Evolutionary conservation across 2,797 vertebrate species (phyloP).

Genomic region (Microcaecilia unicolor): DNA sequence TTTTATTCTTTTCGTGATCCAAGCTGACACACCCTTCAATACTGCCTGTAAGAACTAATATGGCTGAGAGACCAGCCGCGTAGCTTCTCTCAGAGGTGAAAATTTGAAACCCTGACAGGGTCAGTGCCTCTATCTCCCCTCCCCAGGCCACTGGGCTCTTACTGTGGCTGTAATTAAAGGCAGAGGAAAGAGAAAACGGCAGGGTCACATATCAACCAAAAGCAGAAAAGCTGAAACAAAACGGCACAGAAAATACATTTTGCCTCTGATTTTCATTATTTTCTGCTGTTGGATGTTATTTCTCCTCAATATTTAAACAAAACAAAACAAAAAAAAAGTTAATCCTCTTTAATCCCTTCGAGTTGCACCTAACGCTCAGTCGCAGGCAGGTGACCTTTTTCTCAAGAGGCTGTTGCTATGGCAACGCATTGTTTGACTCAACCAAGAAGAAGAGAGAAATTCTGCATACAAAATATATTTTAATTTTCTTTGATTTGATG

Average conservation of each 20-base stretch:
- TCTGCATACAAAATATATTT: constrained; percentile 34
- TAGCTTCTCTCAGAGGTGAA: too few relatives aligned
- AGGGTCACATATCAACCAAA: constrained; percentile 44
- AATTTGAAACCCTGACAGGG: too few relatives aligned
- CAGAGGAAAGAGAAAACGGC: constrained; percentile 42
- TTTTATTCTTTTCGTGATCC: too few relatives aligned
- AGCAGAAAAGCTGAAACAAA: constrained; percentile 16
- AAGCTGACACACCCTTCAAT: too few relatives aligned
- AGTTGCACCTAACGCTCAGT: constrained; percentile 75
- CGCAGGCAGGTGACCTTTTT: constrained; percentile 86
- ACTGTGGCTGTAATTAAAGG: constrained; percentile 72
- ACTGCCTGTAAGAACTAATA: too few relatives aligned
- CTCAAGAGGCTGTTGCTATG: constrained; percentile 88
- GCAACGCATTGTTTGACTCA: constrained; percentile 71
- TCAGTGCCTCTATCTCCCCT: too few relatives aligned
- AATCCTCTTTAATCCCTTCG: constrained; percentile 65
- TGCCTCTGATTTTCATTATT: too few relatives aligned
- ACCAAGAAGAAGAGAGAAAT: constrained; percentile 51
- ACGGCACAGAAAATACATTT: too few relatives aligned
- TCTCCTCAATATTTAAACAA: constrained; percentile 28
- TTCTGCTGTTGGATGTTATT: constrained; percentile 36
- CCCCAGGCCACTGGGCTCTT: constrained; percentile 58
- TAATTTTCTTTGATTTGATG: constrained; percentile 44
- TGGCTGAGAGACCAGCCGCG: too few relatives aligned
- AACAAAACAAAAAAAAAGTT: constrained; percentile 39